These are phyloP conservation scores for Stratiolaelaps scimitus DNA, from an alignment of 1,140 invertebrate genomes.

Conservation along the genomic window DNA sequence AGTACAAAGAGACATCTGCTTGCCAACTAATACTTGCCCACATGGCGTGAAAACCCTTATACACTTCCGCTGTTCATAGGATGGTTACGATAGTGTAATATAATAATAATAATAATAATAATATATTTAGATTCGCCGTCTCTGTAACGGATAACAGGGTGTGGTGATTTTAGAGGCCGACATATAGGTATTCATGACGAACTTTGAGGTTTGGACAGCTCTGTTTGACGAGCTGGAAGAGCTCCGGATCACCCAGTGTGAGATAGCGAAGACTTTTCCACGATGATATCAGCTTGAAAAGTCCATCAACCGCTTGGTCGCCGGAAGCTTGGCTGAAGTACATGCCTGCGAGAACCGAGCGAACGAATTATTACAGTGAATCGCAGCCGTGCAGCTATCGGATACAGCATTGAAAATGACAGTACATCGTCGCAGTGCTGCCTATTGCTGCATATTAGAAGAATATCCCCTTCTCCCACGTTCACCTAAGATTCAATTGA, in stretches of 20 bases:
- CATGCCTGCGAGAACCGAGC: neutral
- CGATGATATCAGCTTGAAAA: neutral
- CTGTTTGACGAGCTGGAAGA: neutral
- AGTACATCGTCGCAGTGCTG: neutral
- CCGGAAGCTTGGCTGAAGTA: neutral
- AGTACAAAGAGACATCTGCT: too few relatives aligned
- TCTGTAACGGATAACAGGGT: too few relatives aligned
- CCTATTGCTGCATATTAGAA: too few relatives aligned
- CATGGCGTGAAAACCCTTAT: too few relatives aligned
- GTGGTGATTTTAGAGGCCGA: neutral
- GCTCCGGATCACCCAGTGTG: neutral
- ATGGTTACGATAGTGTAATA: too few relatives aligned
- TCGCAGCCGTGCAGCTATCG: neutral
- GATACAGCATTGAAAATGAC: neutral
- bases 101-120: too few relatives aligned
- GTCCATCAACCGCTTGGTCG: neutral
- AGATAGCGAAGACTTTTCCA: neutral
- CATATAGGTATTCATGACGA: constrained; percentile 9
- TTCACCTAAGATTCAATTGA: neutral
- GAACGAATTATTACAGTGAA: too few relatives aligned
- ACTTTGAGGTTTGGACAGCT: constrained; percentile 2
- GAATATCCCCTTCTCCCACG: neutral
- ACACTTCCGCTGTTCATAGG: too few relatives aligned
- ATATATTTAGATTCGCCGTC: too few relatives aligned
- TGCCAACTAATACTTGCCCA: too few relatives aligned